These are phyloP conservation scores for Tachuris rubrigastra DNA, from an alignment of 2,113 vertebrate species.

Conservation along the genomic window DNA sequence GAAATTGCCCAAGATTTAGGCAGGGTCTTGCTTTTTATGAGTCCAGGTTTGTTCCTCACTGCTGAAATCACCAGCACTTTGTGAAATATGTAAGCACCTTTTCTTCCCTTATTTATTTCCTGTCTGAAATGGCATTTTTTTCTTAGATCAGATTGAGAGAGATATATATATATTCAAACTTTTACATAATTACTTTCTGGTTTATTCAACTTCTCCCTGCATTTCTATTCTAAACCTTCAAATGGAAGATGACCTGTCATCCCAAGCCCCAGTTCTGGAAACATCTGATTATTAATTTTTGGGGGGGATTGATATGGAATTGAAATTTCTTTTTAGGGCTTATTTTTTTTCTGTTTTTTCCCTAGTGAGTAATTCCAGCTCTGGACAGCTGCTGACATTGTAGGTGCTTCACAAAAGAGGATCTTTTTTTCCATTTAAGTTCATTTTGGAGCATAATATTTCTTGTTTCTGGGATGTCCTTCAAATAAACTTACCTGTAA, in stretches of 20 bases:
- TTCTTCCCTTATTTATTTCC: not conserved
- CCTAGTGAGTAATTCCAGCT: not conserved
- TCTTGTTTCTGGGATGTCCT: not conserved
- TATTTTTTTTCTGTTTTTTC: not conserved
- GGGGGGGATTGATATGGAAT: not conserved
- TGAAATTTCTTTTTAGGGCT: not conserved
- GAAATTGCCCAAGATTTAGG: not conserved
- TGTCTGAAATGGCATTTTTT: not conserved
- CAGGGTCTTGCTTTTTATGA: not conserved
- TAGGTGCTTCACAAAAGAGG: not conserved
- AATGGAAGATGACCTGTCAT: not conserved
- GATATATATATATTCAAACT: not conserved
- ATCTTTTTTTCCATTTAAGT: not conserved
- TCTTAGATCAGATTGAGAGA: not conserved
- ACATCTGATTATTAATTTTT: not conserved
- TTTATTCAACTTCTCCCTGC: not conserved
- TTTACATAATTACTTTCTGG: not conserved
- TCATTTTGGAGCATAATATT: not conserved
- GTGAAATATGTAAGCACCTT: not conserved
- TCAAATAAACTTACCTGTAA: not conserved
- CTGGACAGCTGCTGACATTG: not conserved
- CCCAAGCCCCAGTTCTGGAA: not conserved
- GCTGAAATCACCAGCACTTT: not conserved
- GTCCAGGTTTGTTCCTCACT: not conserved
- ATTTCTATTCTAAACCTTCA: not conserved